A percentile compares a stretch with the other conserved stretches of the same genome.
Evolutionary conservation across 2,888 invertebrate genomes (phyloP).

Genomic region (Orthosia gothica): DNA sequence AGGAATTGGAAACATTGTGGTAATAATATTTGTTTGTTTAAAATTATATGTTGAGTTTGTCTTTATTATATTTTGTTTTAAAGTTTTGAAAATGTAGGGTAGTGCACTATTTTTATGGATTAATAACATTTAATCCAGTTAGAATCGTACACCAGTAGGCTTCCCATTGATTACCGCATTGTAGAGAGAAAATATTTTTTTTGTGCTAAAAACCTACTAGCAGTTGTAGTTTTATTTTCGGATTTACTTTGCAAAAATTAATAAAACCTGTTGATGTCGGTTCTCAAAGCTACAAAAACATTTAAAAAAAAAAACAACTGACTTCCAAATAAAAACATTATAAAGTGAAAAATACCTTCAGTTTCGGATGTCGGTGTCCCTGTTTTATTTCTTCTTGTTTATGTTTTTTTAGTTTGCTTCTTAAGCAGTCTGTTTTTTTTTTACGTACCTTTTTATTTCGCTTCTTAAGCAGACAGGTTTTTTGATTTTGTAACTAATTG

Average conservation of each 20-base stretch:
- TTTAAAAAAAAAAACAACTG: too few species aligned
- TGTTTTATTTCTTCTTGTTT: too few species aligned
- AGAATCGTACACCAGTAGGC: background rate
- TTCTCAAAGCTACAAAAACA: background rate
- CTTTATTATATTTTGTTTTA: background rate
- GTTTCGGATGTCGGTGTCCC: too few species aligned
- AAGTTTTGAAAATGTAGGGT: background rate
- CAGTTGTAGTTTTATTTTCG: background rate
- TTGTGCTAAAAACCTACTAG: background rate
- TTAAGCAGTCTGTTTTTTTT: too few species aligned
- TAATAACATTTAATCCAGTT: background rate
- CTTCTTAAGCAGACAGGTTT: too few species aligned
- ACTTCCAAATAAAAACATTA: too few species aligned
- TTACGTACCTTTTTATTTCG: too few species aligned
- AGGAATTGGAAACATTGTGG: slow-evolving; percentile 15
- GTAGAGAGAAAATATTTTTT: too few species aligned
- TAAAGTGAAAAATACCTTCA: too few species aligned
- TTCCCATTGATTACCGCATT: background rate
- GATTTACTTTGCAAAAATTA: background rate
- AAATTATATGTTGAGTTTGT: background rate
- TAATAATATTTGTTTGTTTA: slow-evolving; percentile 7
- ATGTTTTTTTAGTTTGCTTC: too few species aligned
- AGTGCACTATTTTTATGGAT: background rate
- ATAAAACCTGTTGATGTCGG: background rate
- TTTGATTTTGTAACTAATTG: too few species aligned